Conservation (phyloP, 1,140 invertebrate species). For the Drosophila murphyi region DNA sequence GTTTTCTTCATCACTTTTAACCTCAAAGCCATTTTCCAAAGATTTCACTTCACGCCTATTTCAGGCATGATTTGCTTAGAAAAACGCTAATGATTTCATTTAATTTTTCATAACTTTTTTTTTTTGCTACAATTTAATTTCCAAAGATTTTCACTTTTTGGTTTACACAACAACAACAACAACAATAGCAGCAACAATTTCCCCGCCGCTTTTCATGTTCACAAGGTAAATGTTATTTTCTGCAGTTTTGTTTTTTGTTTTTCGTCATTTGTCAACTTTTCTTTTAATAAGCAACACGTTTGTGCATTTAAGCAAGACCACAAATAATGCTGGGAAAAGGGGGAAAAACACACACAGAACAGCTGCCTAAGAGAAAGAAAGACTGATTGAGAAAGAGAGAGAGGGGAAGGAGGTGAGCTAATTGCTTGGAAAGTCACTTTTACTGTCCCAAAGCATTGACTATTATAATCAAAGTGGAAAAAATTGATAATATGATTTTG, state of each 20-base stretch:
- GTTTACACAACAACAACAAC: neutral
- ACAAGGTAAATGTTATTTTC: constrained; percentile 47
- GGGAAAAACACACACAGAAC: constrained; percentile 3
- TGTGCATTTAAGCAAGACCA: constrained; percentile 42
- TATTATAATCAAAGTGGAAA: constrained; percentile 14
- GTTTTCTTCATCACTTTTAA: constrained; percentile 5
- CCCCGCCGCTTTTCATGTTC: constrained; percentile 24
- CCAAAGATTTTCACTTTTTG: constrained; percentile 69
- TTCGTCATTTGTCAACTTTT: constrained; percentile 47
- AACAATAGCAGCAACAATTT: constrained; percentile 1
- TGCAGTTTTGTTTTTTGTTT: constrained; percentile 29
- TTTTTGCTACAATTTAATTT: constrained; percentile 41
- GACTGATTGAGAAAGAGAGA: neutral
- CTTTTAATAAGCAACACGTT: constrained; percentile 49
- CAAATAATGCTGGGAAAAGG: neutral
- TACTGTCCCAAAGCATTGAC: neutral
- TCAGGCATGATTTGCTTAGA: constrained; percentile 52
- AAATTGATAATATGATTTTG: constrained; percentile 18
- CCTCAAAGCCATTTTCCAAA: constrained; percentile 2
- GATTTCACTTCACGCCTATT: constrained; percentile 33
- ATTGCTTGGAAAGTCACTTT: constrained; percentile 40
- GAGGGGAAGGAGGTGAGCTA: constrained; percentile 18
- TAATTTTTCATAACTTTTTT: constrained; percentile 53
- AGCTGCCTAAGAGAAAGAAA: neutral
- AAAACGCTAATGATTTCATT: constrained; percentile 30